Conservation (phyloP, 2,797 vertebrate species). For the Poecilia gillii region DNA sequence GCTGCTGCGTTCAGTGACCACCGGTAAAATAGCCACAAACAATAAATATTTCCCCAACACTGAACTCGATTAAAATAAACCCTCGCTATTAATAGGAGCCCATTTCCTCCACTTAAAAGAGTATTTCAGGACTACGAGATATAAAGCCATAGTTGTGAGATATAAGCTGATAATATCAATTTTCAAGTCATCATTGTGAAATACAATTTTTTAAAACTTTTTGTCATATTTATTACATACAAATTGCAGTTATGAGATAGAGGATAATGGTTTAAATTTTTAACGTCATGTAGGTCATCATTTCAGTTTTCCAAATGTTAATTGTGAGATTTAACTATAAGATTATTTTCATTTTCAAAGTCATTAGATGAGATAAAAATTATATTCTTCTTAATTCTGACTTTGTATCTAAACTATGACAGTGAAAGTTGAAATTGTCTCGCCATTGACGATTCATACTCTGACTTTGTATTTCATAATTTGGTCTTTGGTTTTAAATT, state of each 20-base stretch:
- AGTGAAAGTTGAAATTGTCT: neutral
- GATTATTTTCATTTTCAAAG: neutral
- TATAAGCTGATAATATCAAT: neutral
- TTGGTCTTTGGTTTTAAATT: neutral
- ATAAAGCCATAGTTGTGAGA: neutral
- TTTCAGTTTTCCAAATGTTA: neutral
- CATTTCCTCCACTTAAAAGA: neutral
- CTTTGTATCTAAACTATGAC: neutral
- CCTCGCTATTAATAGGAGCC: neutral
- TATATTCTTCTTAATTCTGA: neutral
- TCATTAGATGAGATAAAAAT: neutral
- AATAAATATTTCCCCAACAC: neutral
- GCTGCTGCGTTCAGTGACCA: slow-evolving; percentile 15
- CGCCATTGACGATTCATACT: neutral
- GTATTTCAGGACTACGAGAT: neutral
- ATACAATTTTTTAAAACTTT: neutral
- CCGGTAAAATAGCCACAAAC: neutral
- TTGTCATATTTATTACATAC: neutral
- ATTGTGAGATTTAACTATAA: neutral
- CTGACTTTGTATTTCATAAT: neutral
- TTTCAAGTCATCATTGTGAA: neutral
- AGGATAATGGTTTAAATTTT: neutral
- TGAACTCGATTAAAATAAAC: neutral
- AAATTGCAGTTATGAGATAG: neutral
- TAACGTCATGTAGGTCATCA: neutral